These are phyloP conservation scores for Megathymus violae DNA, from an alignment of 1,140 invertebrate species.

Conservation along the genomic window DNA sequence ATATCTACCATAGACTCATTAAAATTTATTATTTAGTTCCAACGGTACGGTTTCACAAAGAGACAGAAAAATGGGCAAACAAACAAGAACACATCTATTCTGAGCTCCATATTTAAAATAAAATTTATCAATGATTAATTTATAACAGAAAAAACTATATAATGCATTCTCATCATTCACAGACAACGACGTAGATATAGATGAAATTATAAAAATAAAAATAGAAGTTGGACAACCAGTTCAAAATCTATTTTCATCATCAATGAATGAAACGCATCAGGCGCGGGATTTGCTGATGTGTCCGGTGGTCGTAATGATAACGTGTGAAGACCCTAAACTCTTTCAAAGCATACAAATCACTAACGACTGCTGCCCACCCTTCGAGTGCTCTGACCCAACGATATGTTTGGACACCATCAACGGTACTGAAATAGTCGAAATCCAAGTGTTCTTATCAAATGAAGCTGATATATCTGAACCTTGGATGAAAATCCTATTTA, in stretches of 20 bases:
- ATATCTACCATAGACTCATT: too few relatives aligned
- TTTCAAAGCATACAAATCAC: conserved; percentile 69
- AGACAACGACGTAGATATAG: conserved; percentile 37
- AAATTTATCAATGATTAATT: too few relatives aligned
- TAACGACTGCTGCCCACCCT: conserved; percentile 59
- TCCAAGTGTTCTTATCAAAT: conserved; percentile 54
- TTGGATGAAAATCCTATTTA: conserved; percentile 59
- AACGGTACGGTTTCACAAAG: too few relatives aligned
- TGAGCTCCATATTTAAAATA: too few relatives aligned
- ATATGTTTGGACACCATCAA: conserved; percentile 68
- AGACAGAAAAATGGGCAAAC: too few relatives aligned
- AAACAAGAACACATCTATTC: too few relatives aligned
- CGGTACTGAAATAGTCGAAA: conserved; percentile 72
- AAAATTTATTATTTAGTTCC: too few relatives aligned
- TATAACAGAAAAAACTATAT: too few relatives aligned
- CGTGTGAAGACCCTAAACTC: conserved; percentile 61
- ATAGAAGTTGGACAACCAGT: conserved; percentile 61
- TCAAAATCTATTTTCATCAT: conserved; percentile 52
- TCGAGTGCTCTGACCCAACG: conserved; percentile 57
- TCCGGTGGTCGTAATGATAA: conserved; percentile 61
- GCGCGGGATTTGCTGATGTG: conserved; percentile 57
- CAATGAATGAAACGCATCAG: conserved; percentile 41
- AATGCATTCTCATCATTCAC: conserved; percentile 40
- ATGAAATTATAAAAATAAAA: conserved; percentile 66
- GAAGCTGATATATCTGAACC: conserved; percentile 55